Percentiles rank a stretch among this genome's conserved stretches.
phyloP scores from a whole-genome alignment of 2,888 invertebrate genomes.

The Clivina fossor region DNA sequence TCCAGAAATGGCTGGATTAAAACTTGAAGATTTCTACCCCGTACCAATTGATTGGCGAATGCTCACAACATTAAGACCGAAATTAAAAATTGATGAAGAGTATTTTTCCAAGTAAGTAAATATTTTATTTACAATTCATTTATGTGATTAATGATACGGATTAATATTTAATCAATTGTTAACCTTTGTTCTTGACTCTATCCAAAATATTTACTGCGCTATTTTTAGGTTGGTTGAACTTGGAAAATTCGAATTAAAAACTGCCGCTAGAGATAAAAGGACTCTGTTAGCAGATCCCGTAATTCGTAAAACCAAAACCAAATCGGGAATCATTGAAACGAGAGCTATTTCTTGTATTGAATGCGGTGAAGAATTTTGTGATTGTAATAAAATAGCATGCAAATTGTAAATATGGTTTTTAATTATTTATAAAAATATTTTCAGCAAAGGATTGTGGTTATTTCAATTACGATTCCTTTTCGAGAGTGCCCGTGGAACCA shows the following conservation, averaged over 20 bases:
- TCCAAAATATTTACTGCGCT: no score
- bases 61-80: slow-evolving; percentile 85
- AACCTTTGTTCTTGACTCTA: neutral
- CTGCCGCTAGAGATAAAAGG: slow-evolving; percentile 70
- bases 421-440: slow-evolving; percentile 34
- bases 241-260: slow-evolving; percentile 75
- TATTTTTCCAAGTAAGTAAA: slow-evolving; percentile 74
- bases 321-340: slow-evolving; percentile 78
- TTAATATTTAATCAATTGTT: neutral
- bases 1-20: slow-evolving; percentile 74
- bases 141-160: no score
- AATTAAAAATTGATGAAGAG: slow-evolving; percentile 81
- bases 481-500: slow-evolving; percentile 49
- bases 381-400: slow-evolving; percentile 55
- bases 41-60: slow-evolving; percentile 92
- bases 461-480: slow-evolving; percentile 61
- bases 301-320: slow-evolving; percentile 76
- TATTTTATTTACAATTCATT: neutral
- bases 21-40: slow-evolving; percentile 75
- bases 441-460: slow-evolving; percentile 58
- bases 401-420: neutral
- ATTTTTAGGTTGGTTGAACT: slow-evolving; percentile 73
- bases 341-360: slow-evolving; percentile 73
- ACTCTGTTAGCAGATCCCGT: slow-evolving; percentile 65
- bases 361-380: slow-evolving; percentile 85